Evolutionary conservation across 2,888 invertebrate species (phyloP).

Genomic region (Syrphus vitripennis): DNA sequence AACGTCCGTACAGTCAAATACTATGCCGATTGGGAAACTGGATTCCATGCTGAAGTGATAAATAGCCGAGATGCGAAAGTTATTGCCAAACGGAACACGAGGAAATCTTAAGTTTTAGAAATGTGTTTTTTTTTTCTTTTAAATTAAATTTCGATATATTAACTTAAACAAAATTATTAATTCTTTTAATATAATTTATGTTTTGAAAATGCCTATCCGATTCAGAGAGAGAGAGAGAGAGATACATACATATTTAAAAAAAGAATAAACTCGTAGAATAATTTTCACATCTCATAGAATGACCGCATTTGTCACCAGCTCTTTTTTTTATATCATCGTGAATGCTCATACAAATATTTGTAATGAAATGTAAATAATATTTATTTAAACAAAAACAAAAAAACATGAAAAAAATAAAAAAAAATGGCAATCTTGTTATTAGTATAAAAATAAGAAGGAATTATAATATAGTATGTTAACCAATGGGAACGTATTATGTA

Average conservation of each 20-base stretch:
- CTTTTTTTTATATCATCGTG: conserved; percentile 45
- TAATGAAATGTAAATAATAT: conserved; percentile 71
- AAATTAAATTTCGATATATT: conserved; percentile 27
- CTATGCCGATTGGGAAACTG: conserved; percentile 89
- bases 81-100: conserved; percentile 77
- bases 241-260: background rate
- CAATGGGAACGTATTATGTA: background rate
- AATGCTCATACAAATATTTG: conserved; percentile 64
- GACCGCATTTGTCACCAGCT: conserved; percentile 50
- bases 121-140: conserved; percentile 19
- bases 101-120: conserved; percentile 74
- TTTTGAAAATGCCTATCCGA: conserved; percentile 24
- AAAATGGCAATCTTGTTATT: conserved; percentile 49
- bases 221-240: conserved; percentile 23
- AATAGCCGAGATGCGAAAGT: conserved; percentile 84
- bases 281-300: conserved; percentile 57
- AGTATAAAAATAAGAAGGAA: conserved; percentile 18
- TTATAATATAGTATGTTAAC: background rate
- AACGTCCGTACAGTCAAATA: conserved; percentile 89
- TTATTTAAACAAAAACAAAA: conserved; percentile 56
- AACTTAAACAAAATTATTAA: conserved; percentile 25
- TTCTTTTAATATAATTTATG: conserved; percentile 22
- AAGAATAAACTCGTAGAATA: conserved; percentile 40
- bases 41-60: conserved; percentile 88
- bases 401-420: conserved; percentile 3